Base-by-base conservation (phyloP, 2,113 vertebrate genomes). In the Hystrix cristata region DNA sequence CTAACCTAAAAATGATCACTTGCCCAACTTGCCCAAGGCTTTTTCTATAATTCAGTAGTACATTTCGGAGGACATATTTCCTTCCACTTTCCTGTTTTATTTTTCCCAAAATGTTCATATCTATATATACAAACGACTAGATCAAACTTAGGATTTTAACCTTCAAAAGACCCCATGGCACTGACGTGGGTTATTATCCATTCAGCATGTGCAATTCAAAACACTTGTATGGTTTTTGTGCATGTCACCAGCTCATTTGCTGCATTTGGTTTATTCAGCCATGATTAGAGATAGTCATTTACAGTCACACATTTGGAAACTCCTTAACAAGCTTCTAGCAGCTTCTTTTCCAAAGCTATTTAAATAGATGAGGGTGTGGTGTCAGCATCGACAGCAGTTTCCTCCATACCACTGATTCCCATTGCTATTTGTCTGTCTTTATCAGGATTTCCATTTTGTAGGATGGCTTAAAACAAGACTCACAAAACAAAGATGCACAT, bases 271-370 rank as follows among this genome's bases (percentile, higher is more conserved):
- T 97, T 96, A 92, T 95, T 94, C 97, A 97, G 96, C 93, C 96
- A 95, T 97, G 97, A 98, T 98, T 98, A 98, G 96, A 97, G 95
- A 96, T 14, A 95, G 95, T 97, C 96, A 96, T 97, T 97, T 97
- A 90, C 95, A 98, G 96, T 55, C 95, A 96, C 93, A 96, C 95
- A 97, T 97, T 98, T 97, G 97, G 97, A 97, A 97, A 98, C 96
- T 97, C 97, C 94, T 97, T 95, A 98, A 96, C 97, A 91, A 98
- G 88, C 95, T 96, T 95, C 83, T 91, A 98, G 97, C 69, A 90
- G 96, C 93, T 87, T 95, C 59, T 71, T 97, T 85, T 83, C 87
- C 94, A 98, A 98, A 80, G 97, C 69, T 79, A 92, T 95, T 98
- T 97, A 98, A 98, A 96, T 94, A 97, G 87, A 97, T 95, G 90